Conservation (phyloP, 2,113 vertebrate genomes). For the Odocoileus virginianus region DNA sequence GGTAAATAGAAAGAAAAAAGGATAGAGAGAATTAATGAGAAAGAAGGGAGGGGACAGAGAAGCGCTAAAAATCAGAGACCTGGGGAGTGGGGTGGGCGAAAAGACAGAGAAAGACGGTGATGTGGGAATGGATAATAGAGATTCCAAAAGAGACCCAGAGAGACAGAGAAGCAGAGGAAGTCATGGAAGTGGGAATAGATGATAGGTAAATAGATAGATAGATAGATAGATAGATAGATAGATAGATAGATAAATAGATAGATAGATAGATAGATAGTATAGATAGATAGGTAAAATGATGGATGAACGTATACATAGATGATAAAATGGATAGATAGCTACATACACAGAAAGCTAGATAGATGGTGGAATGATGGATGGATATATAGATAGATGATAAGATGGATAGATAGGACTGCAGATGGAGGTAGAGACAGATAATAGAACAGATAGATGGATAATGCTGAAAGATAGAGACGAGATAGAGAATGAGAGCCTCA, state of each 20-base stretch:
- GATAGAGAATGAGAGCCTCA: background rate
- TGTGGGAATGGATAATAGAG: background rate
- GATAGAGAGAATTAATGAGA: background rate
- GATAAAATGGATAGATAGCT: background rate
- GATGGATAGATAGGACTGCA: rapidly evolving
- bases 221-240: no score
- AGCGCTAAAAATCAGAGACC: background rate
- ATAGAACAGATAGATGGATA: background rate
- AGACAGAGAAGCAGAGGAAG: background rate
- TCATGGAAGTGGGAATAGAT: background rate
- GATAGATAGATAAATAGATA: background rate
- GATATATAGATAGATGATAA: background rate
- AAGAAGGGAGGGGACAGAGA: background rate
- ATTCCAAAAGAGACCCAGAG: background rate
- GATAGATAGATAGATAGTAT: no score
- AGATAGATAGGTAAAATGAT: no score
- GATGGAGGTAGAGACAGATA: background rate
- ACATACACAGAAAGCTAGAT: background rate
- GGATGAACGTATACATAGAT: no score
- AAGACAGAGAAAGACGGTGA: background rate
- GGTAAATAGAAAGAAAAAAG: background rate
- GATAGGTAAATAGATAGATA: no score
- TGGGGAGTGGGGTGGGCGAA: rapidly evolving
- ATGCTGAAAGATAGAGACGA: background rate
- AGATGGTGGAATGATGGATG: background rate